phyloP scores from a whole-genome alignment of 1,140 invertebrate species.

The Drosophila guanche region DNA sequence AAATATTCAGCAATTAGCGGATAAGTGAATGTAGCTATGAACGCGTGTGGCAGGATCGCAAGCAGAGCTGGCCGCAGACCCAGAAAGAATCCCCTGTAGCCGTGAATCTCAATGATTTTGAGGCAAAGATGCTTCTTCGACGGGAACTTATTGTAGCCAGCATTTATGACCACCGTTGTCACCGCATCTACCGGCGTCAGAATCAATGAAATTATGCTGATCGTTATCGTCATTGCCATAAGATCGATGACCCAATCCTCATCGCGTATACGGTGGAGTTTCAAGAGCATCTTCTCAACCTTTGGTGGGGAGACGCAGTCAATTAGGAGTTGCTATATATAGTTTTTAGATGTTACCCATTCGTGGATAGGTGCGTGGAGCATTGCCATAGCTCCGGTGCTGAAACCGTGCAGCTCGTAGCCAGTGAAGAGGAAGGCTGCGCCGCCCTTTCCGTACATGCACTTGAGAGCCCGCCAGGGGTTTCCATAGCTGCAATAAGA shows the following conservation, averaged over 20 bases:
- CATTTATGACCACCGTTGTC: slow-evolving; percentile 13
- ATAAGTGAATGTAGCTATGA: slow-evolving; percentile 6
- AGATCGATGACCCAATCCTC: slow-evolving; percentile 6
- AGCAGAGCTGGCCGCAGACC: slow-evolving; percentile 23
- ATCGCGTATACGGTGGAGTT: neutral
- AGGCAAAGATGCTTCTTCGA: neutral
- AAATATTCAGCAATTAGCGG: neutral
- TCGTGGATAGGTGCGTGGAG: slow-evolving; percentile 13
- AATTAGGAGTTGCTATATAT: neutral
- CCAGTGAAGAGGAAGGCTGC: slow-evolving; percentile 16
- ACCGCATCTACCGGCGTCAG: slow-evolving; percentile 33
- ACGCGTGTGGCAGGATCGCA: neutral
- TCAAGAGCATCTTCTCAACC: neutral
- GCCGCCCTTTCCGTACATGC: slow-evolving; percentile 33
- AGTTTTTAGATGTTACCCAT: neutral
- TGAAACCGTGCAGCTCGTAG: slow-evolving; percentile 19
- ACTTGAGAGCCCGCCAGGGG: slow-evolving; percentile 4
- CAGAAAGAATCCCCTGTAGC: slow-evolving; percentile 26
- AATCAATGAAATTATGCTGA: slow-evolving; percentile 13
- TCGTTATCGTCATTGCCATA: neutral
- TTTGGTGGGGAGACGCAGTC: too few species aligned
- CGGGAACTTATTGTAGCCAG: neutral
- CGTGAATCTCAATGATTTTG: slow-evolving; percentile 13
- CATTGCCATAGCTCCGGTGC: slow-evolving; percentile 1
- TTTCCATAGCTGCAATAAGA: slow-evolving; percentile 18